Conservation (phyloP, 2,113 vertebrate species). For the Chiloscyllium plagiosum region DNA sequence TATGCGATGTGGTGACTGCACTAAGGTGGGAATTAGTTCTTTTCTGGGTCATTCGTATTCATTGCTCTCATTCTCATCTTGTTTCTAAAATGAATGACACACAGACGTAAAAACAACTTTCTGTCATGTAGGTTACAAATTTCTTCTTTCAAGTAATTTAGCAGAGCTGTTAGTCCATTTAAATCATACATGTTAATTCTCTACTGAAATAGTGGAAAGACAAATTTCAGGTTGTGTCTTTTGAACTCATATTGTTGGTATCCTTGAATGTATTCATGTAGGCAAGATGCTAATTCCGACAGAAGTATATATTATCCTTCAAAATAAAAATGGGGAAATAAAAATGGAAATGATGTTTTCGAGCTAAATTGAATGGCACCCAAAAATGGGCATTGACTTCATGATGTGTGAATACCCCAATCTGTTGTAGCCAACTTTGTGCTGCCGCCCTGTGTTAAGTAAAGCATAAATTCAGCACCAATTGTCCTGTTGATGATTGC, state of each 20-base stretch:
- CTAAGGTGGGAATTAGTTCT: too few species aligned
- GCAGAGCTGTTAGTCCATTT: background rate
- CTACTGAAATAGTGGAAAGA: background rate
- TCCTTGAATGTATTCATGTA: too few species aligned
- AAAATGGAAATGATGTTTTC: too few species aligned
- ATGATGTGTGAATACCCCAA: too few species aligned
- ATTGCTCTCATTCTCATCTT: background rate
- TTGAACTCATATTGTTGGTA: background rate
- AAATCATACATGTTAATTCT: background rate
- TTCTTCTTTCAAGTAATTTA: background rate
- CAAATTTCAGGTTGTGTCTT: background rate
- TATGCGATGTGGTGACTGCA: too few species aligned
- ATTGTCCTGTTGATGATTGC: too few species aligned
- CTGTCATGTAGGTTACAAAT: background rate
- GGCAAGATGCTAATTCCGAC: background rate
- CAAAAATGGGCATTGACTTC: too few species aligned
- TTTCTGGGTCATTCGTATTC: background rate
- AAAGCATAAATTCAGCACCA: too few species aligned
- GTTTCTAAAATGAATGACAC: background rate
- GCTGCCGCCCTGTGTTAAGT: too few species aligned
- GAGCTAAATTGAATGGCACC: too few species aligned
- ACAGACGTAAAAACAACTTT: background rate
- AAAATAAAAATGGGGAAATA: too few species aligned
- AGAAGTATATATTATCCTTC: background rate
- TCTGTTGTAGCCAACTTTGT: too few species aligned